A percentile compares a stretch with the other conserved stretches of the same genome.
phyloP scores from a whole-genome alignment of 2,797 vertebrate species.

The Esox masquinongy region DNA sequence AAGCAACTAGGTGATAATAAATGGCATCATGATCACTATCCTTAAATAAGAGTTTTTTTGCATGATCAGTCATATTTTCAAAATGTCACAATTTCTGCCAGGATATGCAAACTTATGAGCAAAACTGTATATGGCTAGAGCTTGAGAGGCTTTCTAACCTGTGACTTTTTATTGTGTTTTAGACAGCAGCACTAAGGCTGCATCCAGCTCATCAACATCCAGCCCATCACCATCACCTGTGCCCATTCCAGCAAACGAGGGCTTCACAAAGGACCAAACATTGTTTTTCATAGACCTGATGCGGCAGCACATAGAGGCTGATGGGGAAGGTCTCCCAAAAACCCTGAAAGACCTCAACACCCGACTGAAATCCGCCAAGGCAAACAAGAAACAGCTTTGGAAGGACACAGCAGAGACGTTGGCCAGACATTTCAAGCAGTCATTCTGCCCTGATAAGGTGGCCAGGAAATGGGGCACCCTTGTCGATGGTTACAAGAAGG shows the following conservation, averaged over 20 bases:
- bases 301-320: conserved; percentile 22
- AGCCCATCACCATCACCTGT: not conserved
- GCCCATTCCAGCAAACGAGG: conserved; percentile 13
- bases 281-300: conserved; percentile 28
- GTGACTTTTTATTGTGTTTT: not conserved
- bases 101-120: no score
- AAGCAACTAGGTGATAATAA: no score
- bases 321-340: conserved; percentile 26
- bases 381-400: conserved; percentile 19
- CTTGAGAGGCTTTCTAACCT: not conserved
- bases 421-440: conserved; percentile 8
- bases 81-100: no score
- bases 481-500: conserved; percentile 19
- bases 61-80: no score
- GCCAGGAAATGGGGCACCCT: conserved; percentile 21
- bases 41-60: no score
- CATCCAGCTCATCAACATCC: not conserved
- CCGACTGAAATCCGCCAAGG: conserved; percentile 20
- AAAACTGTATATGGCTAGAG: no score
- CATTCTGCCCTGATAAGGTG: conserved; percentile 18
- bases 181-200: not conserved
- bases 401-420: conserved; percentile 13
- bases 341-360: conserved; percentile 22
- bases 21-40: no score
- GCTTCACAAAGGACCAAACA: conserved; percentile 32